Evolutionary conservation across 2,797 vertebrate species (phyloP).

Genomic region (Anguilla pacifica): DNA sequence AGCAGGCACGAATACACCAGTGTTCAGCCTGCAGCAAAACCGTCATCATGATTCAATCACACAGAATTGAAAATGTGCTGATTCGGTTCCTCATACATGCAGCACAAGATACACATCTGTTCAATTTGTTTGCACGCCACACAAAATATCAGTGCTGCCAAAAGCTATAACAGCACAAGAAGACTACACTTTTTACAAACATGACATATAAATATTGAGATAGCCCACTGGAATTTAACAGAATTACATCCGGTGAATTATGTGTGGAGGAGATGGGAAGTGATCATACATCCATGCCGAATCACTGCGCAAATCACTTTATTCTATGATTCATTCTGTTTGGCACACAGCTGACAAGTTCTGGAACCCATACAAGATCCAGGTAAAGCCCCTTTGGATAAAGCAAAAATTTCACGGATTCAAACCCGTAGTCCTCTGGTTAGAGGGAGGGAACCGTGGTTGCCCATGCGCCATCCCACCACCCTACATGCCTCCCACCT

Average conservation of each 20-base stretch:
- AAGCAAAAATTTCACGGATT: background rate
- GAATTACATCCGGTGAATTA: background rate
- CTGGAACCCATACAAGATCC: background rate
- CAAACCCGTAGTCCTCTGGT: background rate
- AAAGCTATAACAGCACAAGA: background rate
- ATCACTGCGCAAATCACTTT: background rate
- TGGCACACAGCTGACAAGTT: background rate
- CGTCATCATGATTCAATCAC: no score
- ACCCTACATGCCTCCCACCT: constrained; percentile 42
- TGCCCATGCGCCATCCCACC: no score
- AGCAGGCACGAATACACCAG: background rate
- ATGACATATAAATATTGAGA: background rate
- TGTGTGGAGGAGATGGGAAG: background rate
- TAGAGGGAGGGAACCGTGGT: background rate
- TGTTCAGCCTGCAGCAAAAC: background rate
- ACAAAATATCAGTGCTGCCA: background rate
- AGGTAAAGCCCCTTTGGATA: background rate
- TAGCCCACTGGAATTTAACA: background rate
- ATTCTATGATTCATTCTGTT: background rate
- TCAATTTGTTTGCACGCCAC: background rate
- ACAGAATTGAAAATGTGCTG: background rate
- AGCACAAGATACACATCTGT: background rate
- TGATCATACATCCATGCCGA: background rate
- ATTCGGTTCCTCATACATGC: background rate
- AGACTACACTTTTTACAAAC: background rate